These are phyloP conservation scores for Cerastoderma edule DNA, from an alignment of 2,888 invertebrate species.

Conservation along the genomic window DNA sequence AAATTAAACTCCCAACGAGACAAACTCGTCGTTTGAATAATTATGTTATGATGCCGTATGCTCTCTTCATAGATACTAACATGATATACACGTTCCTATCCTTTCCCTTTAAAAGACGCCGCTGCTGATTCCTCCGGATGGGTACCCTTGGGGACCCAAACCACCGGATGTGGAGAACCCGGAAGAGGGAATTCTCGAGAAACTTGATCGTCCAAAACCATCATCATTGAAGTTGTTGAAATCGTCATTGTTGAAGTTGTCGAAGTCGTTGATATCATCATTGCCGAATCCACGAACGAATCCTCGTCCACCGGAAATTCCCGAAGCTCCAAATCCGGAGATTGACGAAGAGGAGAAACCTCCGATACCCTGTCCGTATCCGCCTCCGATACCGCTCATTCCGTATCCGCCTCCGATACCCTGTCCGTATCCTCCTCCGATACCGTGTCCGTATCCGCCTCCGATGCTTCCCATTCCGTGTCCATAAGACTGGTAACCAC, in stretches of 20 bases:
- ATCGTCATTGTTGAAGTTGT: conserved; percentile 12
- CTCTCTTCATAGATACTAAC: neutral
- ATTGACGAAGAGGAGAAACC: conserved; percentile 17
- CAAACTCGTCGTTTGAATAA: no score
- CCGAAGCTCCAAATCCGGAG: neutral
- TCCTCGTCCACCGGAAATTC: conserved; percentile 14
- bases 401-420: conserved; percentile 5
- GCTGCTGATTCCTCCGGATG: neutral
- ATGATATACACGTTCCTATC: conserved; percentile 8
- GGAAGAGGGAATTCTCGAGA: no score
- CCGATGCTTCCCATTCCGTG: no score
- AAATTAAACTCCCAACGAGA: no score
- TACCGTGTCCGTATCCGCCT: neutral
- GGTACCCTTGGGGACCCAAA: no score
- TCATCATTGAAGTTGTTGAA: neutral
- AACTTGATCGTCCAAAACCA: neutral
- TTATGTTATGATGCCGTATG: no score
- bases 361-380: conserved; percentile 3
- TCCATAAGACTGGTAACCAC: conserved; percentile 8
- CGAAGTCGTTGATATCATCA: conserved; percentile 12
- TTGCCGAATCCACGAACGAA: conserved; percentile 1
- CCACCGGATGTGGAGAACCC: no score
- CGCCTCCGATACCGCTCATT: conserved; percentile 10
- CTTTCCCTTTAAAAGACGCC: neutral
- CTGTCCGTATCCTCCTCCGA: conserved; percentile 3